Evolutionary conservation across 2,888 invertebrate species (phyloP).

Genomic region (Odontothrips loti): DNA sequence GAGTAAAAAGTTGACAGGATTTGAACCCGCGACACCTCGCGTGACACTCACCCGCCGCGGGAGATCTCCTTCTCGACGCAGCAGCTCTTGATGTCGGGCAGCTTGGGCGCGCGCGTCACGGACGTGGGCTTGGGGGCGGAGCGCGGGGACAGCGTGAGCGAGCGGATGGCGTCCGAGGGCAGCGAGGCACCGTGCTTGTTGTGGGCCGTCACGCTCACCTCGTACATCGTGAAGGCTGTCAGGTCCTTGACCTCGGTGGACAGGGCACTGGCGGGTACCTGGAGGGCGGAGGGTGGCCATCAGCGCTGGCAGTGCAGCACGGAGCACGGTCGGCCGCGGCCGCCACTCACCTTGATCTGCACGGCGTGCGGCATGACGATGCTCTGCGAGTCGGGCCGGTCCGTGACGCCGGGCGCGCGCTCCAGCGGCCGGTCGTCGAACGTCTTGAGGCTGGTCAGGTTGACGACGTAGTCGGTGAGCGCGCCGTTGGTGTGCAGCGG

Average conservation of each 20-base stretch:
- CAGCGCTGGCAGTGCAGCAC: not conserved
- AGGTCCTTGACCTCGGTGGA: slow-evolving; percentile 56
- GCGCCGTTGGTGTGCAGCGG: slow-evolving; percentile 62
- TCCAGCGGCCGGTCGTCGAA: slow-evolving; percentile 53
- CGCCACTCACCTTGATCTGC: slow-evolving; percentile 49
- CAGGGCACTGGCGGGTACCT: slow-evolving; percentile 39
- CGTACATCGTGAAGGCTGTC: slow-evolving; percentile 77
- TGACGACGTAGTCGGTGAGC: slow-evolving; percentile 64
- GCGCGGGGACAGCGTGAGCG: slow-evolving; percentile 65
- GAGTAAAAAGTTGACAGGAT: too few species aligned
- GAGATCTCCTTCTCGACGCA: slow-evolving; percentile 67
- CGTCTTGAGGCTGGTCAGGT: slow-evolving; percentile 64
- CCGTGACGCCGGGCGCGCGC: slow-evolving; percentile 42
- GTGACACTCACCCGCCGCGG: slow-evolving; percentile 54
- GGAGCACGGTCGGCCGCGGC: not conserved
- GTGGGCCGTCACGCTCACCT: slow-evolving; percentile 66
- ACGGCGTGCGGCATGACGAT: slow-evolving; percentile 44
- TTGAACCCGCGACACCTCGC: slow-evolving; percentile 36
- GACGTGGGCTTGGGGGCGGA: slow-evolving; percentile 55
- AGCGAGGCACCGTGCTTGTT: slow-evolving; percentile 73
- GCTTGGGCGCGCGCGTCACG: slow-evolving; percentile 58
- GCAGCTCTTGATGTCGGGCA: slow-evolving; percentile 72
- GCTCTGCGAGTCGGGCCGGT: slow-evolving; percentile 43
- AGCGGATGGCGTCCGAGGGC: slow-evolving; percentile 68
- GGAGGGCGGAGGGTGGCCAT: slow-evolving; percentile 28